These are phyloP conservation scores for Galago senegalensis DNA, from an alignment of 2,797 vertebrate species.

Conservation along the genomic window DNA sequence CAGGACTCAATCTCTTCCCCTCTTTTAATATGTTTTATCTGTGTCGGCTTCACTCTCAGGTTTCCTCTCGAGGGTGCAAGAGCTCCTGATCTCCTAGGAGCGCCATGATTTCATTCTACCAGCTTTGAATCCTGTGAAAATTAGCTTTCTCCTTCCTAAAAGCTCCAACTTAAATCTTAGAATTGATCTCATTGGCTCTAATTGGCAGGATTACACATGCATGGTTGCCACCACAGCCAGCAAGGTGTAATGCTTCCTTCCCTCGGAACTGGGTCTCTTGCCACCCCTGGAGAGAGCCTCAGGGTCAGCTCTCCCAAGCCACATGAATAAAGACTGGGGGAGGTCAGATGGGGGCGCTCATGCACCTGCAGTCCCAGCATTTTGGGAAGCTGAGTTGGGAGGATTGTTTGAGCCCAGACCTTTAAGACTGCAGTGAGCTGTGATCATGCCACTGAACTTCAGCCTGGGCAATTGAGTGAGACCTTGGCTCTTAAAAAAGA, in stretches of 20 bases:
- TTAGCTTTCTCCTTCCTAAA: background rate
- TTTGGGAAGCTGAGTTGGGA: too few species aligned
- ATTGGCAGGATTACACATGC: background rate
- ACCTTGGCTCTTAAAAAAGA: too few species aligned
- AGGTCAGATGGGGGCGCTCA: too few species aligned
- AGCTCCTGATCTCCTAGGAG: background rate
- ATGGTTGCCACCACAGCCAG: too few species aligned
- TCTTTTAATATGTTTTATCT: background rate
- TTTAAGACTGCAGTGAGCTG: too few species aligned
- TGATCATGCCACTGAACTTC: too few species aligned
- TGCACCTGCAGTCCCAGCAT: too few species aligned
- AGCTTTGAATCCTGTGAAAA: background rate
- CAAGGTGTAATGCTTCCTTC: background rate
- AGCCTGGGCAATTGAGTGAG: too few species aligned
- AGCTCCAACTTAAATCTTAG: background rate
- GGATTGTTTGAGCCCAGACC: too few species aligned
- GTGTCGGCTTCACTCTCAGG: background rate
- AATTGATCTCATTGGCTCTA: background rate
- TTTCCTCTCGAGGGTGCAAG: background rate
- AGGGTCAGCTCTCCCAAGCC: too few species aligned
- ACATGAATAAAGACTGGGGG: background rate
- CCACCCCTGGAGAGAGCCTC: background rate
- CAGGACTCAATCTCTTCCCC: background rate
- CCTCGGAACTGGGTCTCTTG: background rate
- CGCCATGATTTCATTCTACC: background rate